Evolutionary conservation across 2,888 invertebrate genomes (phyloP), one percentile per base, ranked within the genome.

Genomic region (Arctia plantaginis): DNA sequence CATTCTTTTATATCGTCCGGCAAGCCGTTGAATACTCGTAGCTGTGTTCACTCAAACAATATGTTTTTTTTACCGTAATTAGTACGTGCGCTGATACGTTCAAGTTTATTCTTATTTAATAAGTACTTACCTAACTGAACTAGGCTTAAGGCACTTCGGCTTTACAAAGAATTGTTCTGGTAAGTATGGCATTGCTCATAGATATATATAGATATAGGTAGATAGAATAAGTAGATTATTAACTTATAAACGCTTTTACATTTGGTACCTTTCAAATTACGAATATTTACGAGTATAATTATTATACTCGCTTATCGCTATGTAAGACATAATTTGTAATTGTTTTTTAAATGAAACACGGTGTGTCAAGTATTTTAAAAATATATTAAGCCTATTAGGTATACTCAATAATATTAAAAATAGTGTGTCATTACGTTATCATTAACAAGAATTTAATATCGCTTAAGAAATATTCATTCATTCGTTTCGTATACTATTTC

Each of bases 401-500:
- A 3, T 55, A 55, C 12, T 6, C 13, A n/a, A 12, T 20, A 55
- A 2, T 6, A 55, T 55, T 23, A 66, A 41, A 23, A n/a, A 7
- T 44, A 39, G 3, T 44, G 68, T 51, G 68, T 18, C 39, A 80
- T 69, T 77, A 27, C 75, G 10, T 12, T 12, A 72, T 74, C 84
- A 75, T 74, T 77, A 77, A 78, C 75, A 20, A 23, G 72, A 84
- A 41, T 20, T 73, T 39, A 27, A 27, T 68, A 76, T 76, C 65
- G 76, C 76, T 76, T 73, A 69, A 80, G 69, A 72, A 76, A 82
- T 82, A 86, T 85, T 84, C 81, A 85, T 86, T 87, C 74, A 81
- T 84, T 80, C 79, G 75, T 59, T 78, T 74, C 18, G 41, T 44
- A 13, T n/a, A 77, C 80, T 84, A 82, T 82, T 86, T 78, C 75